Conservation (phyloP, 2,113 vertebrate genomes). For the Bos taurus region ARS-UCD2.0 NC_037329.1:66981501-66982000, state of each 20-base stretch:
- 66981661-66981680: background rate
- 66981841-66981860: background rate
- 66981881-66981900: background rate
- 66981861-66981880: background rate
- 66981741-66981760: background rate
- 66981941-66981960: background rate
- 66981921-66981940: background rate
- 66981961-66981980: background rate
- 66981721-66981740: background rate
- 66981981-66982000: background rate
- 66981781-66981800: background rate
- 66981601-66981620: background rate
- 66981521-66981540: background rate
- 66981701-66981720: background rate
- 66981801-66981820: background rate
- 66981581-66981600: background rate
- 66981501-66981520: background rate
- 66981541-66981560: background rate
- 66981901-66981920: background rate
- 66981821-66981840: conserved; percentile 21
- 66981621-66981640: background rate
- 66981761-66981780: background rate
- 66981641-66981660: background rate
- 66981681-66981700: background rate
- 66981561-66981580: background rate